Conservation (phyloP, 2,888 invertebrate genomes). For the Drosophila subsilvestris region DNA sequence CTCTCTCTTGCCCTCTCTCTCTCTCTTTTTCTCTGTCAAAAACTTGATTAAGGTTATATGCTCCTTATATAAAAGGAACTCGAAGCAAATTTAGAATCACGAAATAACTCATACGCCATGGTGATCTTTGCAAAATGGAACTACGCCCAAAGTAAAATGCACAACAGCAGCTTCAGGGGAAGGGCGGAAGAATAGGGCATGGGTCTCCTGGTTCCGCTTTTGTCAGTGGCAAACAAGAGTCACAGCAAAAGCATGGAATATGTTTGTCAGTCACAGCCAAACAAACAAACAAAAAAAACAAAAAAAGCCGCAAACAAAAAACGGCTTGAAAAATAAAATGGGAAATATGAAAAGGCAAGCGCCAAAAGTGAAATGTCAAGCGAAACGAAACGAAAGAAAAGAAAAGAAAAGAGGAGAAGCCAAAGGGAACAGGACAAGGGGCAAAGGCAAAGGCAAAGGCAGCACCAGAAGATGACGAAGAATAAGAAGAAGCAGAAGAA, state of each 20-base stretch:
- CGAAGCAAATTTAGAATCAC: conserved; percentile 6
- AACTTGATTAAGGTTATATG: no score
- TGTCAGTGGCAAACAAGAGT: conserved; percentile 27
- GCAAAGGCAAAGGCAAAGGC: not conserved
- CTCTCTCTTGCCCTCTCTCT: not conserved
- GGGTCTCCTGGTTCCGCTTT: not conserved
- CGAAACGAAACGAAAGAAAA: conserved; percentile 52
- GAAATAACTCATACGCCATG: conserved; percentile 34
- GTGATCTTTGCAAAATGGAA: conserved; percentile 18
- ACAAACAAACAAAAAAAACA: not conserved
- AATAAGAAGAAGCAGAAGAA: not conserved
- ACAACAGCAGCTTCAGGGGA: not conserved
- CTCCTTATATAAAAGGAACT: not conserved
- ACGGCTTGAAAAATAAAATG: conserved; percentile 31
- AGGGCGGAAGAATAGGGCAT: conserved; percentile 20
- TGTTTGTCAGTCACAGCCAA: conserved; percentile 63
- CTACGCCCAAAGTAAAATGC: conserved; percentile 17
- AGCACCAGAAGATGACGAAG: not conserved
- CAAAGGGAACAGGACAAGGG: conserved; percentile 26
- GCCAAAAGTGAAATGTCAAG: conserved; percentile 74
- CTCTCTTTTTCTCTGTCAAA: no score
- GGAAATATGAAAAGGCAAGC: conserved; percentile 56
- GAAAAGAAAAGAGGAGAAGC: not conserved
- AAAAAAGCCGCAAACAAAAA: conserved; percentile 5
- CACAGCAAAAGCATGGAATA: conserved; percentile 42